Percentiles rank a stretch among this genome's conserved stretches.
phyloP scores from a whole-genome alignment of 2,113 vertebrate species.

The Indicator maculatus region DNA sequence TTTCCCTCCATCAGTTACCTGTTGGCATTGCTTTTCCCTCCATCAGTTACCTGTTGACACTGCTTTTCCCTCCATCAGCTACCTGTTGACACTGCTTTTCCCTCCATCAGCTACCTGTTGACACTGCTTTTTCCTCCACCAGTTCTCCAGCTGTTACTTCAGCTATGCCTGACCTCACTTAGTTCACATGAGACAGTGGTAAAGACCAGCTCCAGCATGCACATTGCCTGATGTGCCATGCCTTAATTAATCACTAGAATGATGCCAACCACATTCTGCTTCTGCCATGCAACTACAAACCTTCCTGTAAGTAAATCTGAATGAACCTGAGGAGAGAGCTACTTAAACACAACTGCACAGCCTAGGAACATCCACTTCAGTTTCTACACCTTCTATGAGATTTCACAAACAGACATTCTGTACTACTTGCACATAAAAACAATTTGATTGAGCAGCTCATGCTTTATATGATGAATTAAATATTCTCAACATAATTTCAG shows the following conservation, averaged over 20 bases:
- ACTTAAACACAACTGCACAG: not conserved
- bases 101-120: not conserved
- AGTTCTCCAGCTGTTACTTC: not conserved
- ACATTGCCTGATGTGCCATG: not conserved
- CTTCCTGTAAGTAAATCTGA: not conserved
- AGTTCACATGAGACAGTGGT: not conserved
- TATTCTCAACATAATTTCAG: not conserved
- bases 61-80: not conserved
- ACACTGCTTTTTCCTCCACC: not conserved
- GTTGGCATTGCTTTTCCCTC: not conserved
- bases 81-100: not conserved
- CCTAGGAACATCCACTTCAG: not conserved
- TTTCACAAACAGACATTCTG: not conserved
- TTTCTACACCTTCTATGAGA: not conserved
- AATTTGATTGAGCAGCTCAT: not conserved
- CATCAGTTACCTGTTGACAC: not conserved
- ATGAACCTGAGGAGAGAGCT: not conserved
- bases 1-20: not conserved
- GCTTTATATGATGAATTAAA: not conserved
- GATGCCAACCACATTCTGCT: not conserved
- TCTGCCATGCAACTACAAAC: not conserved
- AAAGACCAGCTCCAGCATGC: not conserved
- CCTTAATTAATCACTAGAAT: not conserved
- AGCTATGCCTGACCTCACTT: not conserved
- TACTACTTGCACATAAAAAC: not conserved